A percentile compares a stretch with the other conserved stretches of the same genome.
Conservation (phyloP, 2,888 invertebrate species). For the Erebia epiphron region DNA sequence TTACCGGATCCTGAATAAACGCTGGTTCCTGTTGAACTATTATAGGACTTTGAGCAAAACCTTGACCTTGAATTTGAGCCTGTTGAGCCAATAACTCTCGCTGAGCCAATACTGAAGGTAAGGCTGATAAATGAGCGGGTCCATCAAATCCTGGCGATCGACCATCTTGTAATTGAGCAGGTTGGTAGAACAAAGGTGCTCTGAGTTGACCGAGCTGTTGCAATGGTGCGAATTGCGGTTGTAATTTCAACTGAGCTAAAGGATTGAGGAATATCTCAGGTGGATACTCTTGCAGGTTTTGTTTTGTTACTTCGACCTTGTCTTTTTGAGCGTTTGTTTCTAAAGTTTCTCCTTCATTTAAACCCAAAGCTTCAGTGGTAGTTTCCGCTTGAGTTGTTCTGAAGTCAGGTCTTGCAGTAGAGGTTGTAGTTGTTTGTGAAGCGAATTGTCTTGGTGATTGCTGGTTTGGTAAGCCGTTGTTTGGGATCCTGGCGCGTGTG, state of each 20-base stretch:
- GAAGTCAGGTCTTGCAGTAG: conserved; percentile 49
- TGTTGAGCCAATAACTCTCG: conserved; percentile 49
- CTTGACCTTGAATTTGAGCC: conserved; percentile 47
- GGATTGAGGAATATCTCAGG: conserved; percentile 69
- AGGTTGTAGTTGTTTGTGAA: conserved; percentile 53
- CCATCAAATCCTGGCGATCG: conserved; percentile 65
- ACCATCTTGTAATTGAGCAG: conserved; percentile 44
- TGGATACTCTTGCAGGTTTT: conserved; percentile 71
- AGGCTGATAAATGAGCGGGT: conserved; percentile 66
- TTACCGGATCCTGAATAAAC: conserved; percentile 43
- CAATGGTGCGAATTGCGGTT: conserved; percentile 62
- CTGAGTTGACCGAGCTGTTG: conserved; percentile 58
- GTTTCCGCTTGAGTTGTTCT: conserved; percentile 48
- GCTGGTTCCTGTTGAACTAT: conserved; percentile 47
- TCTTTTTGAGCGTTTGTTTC: conserved; percentile 51
- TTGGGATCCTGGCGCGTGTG: conserved; percentile 41
- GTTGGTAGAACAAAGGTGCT: conserved; percentile 58
- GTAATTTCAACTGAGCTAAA: conserved; percentile 64
- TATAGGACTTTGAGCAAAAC: conserved; percentile 44
- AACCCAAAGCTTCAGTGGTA: conserved; percentile 55
- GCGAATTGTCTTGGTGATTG: conserved; percentile 62
- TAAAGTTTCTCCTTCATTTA: conserved; percentile 63
- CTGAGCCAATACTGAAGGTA: conserved; percentile 69
- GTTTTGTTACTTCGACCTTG: conserved; percentile 66
- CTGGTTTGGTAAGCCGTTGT: conserved; percentile 52